Conservation (phyloP, 2,797 vertebrate genomes). For the Hemibagrus guttatus region DNA sequence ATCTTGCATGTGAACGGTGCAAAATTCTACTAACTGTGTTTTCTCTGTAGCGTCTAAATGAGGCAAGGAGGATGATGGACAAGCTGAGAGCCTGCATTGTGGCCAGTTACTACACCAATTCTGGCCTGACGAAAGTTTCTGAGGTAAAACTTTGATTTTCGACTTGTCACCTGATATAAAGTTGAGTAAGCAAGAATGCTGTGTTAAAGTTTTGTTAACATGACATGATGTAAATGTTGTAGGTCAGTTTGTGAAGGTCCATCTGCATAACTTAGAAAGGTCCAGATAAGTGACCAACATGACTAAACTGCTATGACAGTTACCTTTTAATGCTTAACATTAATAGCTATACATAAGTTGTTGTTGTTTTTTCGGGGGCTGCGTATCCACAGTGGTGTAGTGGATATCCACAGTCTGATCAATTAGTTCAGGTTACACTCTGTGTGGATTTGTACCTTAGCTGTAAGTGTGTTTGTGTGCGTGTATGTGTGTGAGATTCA, state of each 20-base stretch:
- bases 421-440: too few species aligned
- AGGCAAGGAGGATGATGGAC: constrained; percentile 99
- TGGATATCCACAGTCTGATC: too few species aligned
- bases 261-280: neutral
- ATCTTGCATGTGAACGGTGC: neutral
- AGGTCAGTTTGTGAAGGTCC: neutral
- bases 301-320: too few species aligned
- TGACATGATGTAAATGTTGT: neutral
- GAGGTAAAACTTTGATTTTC: constrained; percentile 78
- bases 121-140: constrained; percentile 85
- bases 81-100: constrained; percentile 97
- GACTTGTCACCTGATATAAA: neutral
- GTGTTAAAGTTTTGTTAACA: neutral
- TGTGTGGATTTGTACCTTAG: too few species aligned
- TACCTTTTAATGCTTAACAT: neutral
- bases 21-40: constrained; percentile 1
- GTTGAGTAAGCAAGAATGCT: neutral
- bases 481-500: too few species aligned
- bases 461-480: too few species aligned
- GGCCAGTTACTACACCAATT: constrained; percentile 94
- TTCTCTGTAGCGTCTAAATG: constrained; percentile 85
- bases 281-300: neutral
- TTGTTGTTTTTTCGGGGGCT: too few species aligned
- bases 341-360: too few species aligned
- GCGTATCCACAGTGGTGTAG: too few species aligned